Evolutionary conservation across 2,113 vertebrate genomes (phyloP).

Genomic region (Melanostigma gelatinosum): DNA sequence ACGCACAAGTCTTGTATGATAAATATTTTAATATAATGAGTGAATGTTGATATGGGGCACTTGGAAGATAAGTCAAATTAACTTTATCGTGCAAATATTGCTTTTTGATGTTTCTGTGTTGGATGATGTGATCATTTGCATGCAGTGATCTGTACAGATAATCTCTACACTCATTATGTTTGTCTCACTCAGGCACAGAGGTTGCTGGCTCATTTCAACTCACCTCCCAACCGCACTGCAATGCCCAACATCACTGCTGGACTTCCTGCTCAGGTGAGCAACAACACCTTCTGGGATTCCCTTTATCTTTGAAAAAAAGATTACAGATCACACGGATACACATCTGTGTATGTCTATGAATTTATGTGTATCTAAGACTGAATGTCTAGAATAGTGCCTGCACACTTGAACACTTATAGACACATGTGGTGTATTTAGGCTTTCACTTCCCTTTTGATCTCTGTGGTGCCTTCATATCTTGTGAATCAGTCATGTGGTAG

Average conservation of each 20-base stretch:
- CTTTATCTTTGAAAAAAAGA: background rate
- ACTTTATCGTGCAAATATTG: background rate
- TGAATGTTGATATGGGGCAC: background rate
- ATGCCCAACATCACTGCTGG: conserved; percentile 89
- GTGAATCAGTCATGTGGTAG: conserved; percentile 36
- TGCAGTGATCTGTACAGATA: background rate
- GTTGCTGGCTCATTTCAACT: conserved; percentile 83
- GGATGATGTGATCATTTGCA: background rate
- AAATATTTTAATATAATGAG: background rate
- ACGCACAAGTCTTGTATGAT: background rate
- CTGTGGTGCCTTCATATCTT: conserved; percentile 43
- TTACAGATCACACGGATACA: background rate
- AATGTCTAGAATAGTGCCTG: conserved; percentile 18
- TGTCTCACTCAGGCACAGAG: conserved; percentile 73
- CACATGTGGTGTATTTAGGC: conserved; percentile 26
- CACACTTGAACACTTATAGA: conserved; percentile 24
- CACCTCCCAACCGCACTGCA: conserved; percentile 76
- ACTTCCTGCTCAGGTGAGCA: conserved; percentile 84
- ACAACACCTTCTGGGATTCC: background rate
- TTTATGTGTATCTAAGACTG: conserved; percentile 3
- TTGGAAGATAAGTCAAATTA: background rate
- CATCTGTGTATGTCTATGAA: background rate
- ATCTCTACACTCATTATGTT: background rate
- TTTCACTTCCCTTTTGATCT: conserved; percentile 65
- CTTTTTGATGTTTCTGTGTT: background rate